Evolutionary conservation across 2,797 vertebrate species (phyloP).

Genomic region (Synanceia verrucosa): DNA sequence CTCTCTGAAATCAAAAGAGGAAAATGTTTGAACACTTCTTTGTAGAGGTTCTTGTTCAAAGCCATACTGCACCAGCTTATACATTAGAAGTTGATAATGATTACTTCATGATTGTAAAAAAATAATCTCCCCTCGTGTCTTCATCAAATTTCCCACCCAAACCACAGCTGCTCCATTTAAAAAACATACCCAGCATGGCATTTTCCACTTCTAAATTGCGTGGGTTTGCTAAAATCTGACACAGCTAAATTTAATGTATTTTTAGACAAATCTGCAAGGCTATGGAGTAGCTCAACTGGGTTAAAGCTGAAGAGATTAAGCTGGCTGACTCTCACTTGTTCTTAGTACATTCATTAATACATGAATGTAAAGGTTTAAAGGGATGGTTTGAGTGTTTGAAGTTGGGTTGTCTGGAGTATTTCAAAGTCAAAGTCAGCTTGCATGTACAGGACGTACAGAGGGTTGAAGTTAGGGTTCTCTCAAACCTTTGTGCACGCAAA

Average conservation of each 20-base stretch:
- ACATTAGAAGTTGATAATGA: background rate
- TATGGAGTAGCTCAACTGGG: background rate
- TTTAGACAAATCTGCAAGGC: background rate
- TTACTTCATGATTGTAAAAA: background rate
- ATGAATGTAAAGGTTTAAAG: background rate
- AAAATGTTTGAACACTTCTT: constrained; percentile 7
- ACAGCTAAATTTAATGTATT: background rate
- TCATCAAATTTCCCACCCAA: background rate
- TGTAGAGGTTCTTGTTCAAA: background rate
- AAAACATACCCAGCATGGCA: background rate
- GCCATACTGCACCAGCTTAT: background rate
- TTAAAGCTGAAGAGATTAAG: no score
- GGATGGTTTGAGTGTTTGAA: no score
- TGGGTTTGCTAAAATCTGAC: background rate
- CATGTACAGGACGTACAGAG: no score
- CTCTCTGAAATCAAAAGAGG: constrained; percentile 25
- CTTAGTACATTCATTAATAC: background rate
- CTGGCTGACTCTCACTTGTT: background rate
- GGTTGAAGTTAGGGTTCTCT: no score
- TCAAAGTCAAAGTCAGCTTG: no score
- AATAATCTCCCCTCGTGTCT: background rate
- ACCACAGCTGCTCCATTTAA: background rate
- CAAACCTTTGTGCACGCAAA: no score
- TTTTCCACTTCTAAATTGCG: background rate
- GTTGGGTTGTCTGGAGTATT: no score